A percentile compares a stretch with the other conserved stretches of the same genome.
These are phyloP conservation scores for Melinaea menophilus DNA, from an alignment of 2,888 invertebrate species.

Conservation along the genomic window DNA sequence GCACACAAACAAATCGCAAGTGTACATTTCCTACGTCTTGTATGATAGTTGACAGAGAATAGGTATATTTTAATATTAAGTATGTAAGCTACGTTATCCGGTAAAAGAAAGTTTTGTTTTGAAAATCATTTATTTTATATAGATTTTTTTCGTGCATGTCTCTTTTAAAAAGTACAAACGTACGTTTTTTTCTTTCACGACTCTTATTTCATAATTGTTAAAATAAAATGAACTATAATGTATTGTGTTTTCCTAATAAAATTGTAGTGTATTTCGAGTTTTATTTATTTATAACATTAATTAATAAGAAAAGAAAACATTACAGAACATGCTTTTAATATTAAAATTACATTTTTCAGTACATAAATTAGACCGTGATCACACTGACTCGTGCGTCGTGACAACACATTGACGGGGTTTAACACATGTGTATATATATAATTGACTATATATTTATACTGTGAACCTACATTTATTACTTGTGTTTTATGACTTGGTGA, in stretches of 20 bases:
- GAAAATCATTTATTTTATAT: slow-evolving; percentile 20
- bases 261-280: slow-evolving; percentile 60
- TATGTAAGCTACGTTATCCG: slow-evolving; percentile 7
- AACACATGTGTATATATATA: too few relatives aligned
- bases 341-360: not conserved
- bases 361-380: too few relatives aligned
- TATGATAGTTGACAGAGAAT: slow-evolving; percentile 15
- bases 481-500: too few relatives aligned
- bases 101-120: slow-evolving; percentile 17
- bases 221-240: slow-evolving; percentile 66
- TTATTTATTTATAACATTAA: slow-evolving; percentile 40
- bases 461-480: too few relatives aligned
- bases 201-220: slow-evolving; percentile 67
- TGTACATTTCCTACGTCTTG: slow-evolving; percentile 23
- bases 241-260: slow-evolving; percentile 76
- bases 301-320: not conserved
- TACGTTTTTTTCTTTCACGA: slow-evolving; percentile 51
- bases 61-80: not conserved
- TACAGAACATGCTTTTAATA: slow-evolving; percentile 8
- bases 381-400: too few relatives aligned
- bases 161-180: slow-evolving; percentile 57
- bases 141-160: slow-evolving; percentile 46
- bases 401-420: too few relatives aligned
- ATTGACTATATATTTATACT: too few relatives aligned
- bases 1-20: slow-evolving; percentile 24